These are phyloP conservation scores for Ctenopoma kingsleyae DNA, from an alignment of 2,797 vertebrate species.

Conservation along the genomic window DNA sequence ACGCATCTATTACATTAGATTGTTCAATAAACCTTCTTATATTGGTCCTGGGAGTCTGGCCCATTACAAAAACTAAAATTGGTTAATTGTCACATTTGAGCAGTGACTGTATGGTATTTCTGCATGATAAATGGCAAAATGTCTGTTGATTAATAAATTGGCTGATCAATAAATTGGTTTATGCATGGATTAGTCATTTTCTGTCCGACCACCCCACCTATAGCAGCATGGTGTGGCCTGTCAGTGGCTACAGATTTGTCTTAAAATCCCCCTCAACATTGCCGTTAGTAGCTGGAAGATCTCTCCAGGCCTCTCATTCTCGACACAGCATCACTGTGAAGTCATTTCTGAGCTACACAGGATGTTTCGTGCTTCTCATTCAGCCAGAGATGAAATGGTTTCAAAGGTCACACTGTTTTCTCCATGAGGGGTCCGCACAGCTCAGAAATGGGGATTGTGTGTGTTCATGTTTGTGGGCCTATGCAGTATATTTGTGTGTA, in stretches of 20 bases:
- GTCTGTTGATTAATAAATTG: too few relatives aligned
- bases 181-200: too few relatives aligned
- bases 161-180: too few relatives aligned
- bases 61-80: too few relatives aligned
- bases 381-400: conserved; percentile 68
- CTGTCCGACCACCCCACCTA: conserved; percentile 10
- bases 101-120: too few relatives aligned
- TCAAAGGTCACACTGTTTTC: conserved; percentile 70
- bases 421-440: conserved; percentile 26
- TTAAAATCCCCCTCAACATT: conserved; percentile 41
- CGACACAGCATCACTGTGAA: conserved; percentile 59
- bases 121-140: neutral
- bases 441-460: conserved; percentile 17
- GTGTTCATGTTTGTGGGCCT: neutral
- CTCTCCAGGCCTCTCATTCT: conserved; percentile 63
- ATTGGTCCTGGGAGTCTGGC: too few relatives aligned
- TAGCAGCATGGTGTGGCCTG: conserved; percentile 31
- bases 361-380: conserved; percentile 63
- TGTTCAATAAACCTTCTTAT: too few relatives aligned
- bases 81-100: too few relatives aligned
- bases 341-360: conserved; percentile 72
- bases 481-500: conserved; percentile 11
- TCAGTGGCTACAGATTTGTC: conserved; percentile 32
- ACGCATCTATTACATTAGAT: too few relatives aligned
- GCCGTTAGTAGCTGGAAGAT: conserved; percentile 48